These are phyloP conservation scores for Hemichromis elongatus DNA, from an alignment of 2,113 vertebrate species.

Conservation along the genomic window DNA sequence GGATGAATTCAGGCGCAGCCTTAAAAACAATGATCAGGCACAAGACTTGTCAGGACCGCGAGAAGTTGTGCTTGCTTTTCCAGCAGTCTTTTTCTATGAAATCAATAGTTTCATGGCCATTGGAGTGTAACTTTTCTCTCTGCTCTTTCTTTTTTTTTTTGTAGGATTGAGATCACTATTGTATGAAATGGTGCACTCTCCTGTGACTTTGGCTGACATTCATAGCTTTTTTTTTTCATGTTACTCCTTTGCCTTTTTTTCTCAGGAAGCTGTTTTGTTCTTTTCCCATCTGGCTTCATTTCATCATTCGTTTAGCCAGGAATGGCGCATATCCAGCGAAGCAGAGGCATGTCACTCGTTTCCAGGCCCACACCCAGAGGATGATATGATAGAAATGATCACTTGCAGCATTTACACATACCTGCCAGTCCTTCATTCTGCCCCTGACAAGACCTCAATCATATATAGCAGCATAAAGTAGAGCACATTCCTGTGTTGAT, in stretches of 20 bases:
- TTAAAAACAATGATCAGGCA: constrained; percentile 42
- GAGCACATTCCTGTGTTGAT: neutral
- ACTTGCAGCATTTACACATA: constrained; percentile 13
- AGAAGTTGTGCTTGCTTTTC: constrained; percentile 32
- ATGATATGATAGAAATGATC: constrained; percentile 40
- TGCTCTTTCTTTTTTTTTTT: constrained; percentile 9
- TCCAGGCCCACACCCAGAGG: constrained; percentile 23
- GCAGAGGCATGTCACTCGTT: constrained; percentile 33
- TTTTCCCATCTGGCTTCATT: constrained; percentile 45
- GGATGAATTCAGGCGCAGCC: constrained; percentile 13
- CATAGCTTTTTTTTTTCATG: neutral
- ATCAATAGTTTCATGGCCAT: constrained; percentile 67
- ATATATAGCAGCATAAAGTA: neutral
- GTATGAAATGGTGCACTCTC: constrained; percentile 47
- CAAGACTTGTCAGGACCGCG: constrained; percentile 28
- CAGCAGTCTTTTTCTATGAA: constrained; percentile 44
- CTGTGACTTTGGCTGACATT: constrained; percentile 56
- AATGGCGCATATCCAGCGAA: constrained; percentile 17
- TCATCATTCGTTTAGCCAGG: constrained; percentile 46
- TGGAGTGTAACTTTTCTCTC: constrained; percentile 41
- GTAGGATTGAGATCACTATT: constrained; percentile 37
- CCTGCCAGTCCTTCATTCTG: constrained; percentile 20
- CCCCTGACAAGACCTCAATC: neutral
- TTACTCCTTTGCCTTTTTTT: neutral
- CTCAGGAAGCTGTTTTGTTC: constrained; percentile 36